Evolutionary conservation across 2,797 vertebrate species (phyloP), one percentile per base, ranked within the genome.

Genomic region (Heterohyrax brucei): DNA sequence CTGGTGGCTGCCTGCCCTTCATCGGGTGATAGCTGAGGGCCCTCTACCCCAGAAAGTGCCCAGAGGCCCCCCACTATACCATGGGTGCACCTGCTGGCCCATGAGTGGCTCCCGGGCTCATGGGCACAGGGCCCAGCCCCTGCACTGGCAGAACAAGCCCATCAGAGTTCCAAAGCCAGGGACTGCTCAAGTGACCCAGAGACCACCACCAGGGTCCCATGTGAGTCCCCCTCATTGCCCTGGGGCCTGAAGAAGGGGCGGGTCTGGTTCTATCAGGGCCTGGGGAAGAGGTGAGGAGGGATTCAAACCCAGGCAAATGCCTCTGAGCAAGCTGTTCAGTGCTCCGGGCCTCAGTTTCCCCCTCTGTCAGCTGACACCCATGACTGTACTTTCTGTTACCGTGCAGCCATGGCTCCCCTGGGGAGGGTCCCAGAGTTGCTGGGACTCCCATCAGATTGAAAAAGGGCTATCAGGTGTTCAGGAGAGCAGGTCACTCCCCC

Each of bases 81-180:
- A 1, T 1, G 50, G 75, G 33, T 4, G 6, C 9, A 1, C 26
- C 13, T 10, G 39, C 0, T 39, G 48, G 56, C 28, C 18, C 1
- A 14, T 2, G 4, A 48, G 75, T 18, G 22, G 21, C 33, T 64
- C 6, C 50, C 44, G 0, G 68, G 22, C 59, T 66, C 89, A 16
- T n/a, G 7, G 14, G 16, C 68, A 16, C 68, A n/a, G 68, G 30
- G 48, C 21, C 0, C 0, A 22, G 64, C 66, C 50, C 28, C 26
- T 59, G 18, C 0, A 0, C 61, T 44, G 62, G 33, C 22, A 28
- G 26, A n/a, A 7, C 5, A 50, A 48, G 22, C 12, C 0, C 0
- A 1, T 18, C 28, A 18, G 13, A 61, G 39, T 50, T 56, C 61
- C 7, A 10, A 56, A 66, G 30, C 62, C 39, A 28, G 50, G 56